Evolutionary conservation across 2,797 vertebrate species (phyloP).

Genomic region (Aphelocoma californica): DNA sequence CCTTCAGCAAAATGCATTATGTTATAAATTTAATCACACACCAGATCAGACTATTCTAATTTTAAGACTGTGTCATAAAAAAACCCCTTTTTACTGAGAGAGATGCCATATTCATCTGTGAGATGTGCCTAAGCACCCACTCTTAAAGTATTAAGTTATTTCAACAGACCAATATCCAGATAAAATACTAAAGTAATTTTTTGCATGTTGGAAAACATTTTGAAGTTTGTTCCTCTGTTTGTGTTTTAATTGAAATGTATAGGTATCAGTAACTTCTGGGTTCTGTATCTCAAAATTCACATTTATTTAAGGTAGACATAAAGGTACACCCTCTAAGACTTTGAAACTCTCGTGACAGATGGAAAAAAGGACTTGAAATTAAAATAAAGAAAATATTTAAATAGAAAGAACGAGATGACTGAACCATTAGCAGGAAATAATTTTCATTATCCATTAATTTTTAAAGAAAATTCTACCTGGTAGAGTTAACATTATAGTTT

Average conservation of each 20-base stretch:
- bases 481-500: background rate
- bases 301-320: background rate
- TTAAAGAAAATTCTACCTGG: background rate
- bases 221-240: background rate
- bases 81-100: rapidly evolving
- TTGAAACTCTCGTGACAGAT: background rate
- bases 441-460: background rate
- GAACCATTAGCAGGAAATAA: background rate
- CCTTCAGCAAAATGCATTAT: slow-evolving; percentile 10
- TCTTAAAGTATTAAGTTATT: background rate
- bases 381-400: background rate
- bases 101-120: background rate
- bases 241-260: background rate
- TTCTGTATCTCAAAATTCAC: background rate
- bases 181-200: background rate
- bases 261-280: background rate
- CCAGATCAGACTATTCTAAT: background rate
- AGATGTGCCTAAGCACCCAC: background rate
- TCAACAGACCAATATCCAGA: background rate
- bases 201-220: background rate
- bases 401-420: background rate
- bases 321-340: background rate
- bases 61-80: background rate
- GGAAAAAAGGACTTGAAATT: background rate
- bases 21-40: slow-evolving; percentile 26